These are phyloP conservation scores for Bubo scandiacus DNA, from an alignment of 2,113 vertebrate genomes.

Conservation along the genomic window DNA sequence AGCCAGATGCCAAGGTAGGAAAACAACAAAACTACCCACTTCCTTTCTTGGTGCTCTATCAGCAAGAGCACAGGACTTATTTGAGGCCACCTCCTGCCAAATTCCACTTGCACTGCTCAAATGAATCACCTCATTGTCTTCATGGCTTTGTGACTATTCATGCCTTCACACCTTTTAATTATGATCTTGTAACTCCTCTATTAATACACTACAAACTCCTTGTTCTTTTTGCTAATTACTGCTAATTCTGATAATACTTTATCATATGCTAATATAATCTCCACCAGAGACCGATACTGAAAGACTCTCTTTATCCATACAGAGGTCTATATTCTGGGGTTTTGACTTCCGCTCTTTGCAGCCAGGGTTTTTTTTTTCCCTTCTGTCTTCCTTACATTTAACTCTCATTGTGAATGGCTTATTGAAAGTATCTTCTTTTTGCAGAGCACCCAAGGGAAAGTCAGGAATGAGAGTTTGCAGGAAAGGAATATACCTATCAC, in stretches of 20 bases:
- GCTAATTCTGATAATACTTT: background rate
- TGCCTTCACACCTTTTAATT: background rate
- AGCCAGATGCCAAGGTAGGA: background rate
- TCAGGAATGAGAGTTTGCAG: background rate
- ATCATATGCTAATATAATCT: background rate
- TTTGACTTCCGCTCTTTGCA: background rate
- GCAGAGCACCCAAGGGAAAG: background rate
- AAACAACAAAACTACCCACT: background rate
- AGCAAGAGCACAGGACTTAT: background rate
- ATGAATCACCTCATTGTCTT: background rate
- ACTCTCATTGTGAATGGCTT: background rate
- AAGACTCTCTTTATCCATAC: background rate
- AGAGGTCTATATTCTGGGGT: background rate
- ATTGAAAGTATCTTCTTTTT: background rate
- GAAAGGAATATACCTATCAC: background rate
- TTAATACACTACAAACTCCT: background rate
- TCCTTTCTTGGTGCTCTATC: background rate
- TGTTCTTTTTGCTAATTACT: background rate
- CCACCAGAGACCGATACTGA: background rate
- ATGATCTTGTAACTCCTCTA: background rate
- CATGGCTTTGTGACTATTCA: background rate
- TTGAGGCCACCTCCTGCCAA: background rate
- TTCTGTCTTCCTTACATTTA: background rate
- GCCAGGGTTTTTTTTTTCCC: background rate
- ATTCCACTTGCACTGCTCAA: background rate